Base-by-base conservation (phyloP, 2,888 invertebrate species). In the Scaeva pyrastri region DNA sequence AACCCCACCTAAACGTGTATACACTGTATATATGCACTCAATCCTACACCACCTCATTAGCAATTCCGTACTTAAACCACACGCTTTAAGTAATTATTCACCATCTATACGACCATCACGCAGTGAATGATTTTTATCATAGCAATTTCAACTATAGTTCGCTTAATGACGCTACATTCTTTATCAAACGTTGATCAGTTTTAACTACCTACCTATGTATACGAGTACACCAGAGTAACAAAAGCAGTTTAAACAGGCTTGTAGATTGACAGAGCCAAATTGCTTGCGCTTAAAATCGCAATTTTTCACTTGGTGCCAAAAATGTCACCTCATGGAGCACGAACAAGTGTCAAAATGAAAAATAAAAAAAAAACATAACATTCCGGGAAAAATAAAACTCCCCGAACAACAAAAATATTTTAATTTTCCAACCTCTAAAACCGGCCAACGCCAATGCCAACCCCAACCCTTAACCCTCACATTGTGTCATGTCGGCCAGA, bases 261-360 rank as follows among this genome's bases (percentile, higher is more conserved):
- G 41, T 48, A 60, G 43, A 64, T 23, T 55, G 50, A 56, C 75
- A 50, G 14, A 36, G 14, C 48, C 70, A 78, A 77, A 82, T 71
- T 77, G 82, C 77, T 71, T 55, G 76, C 73, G 85, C 73, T 82
- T 82, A 75, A 81, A 82, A 81, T 82, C 74, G 77, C 74, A 86
- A 86, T 86, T 71, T 86, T 70, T 86, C 86, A 82, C 64, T 70
- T 14, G 77, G 86, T 86, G 86, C 74, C 82, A 86, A 86, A 86
- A 86, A 74, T 82, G 86, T 86, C 86, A 86, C 85, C 85, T 81
- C 68, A 48, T 48, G 45, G 14, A 75, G 60, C 77, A 86, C 73
- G 77, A 86, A 81, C 85, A 77, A 86, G 82, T 77, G 73, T 81
- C 81, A 77, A 56, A 71, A 55, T 19, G 31, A 19, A 23, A 21